Evolutionary conservation across 2,797 vertebrate species (phyloP), one percentile per base, ranked within the genome.

Genomic region (Syndactyla subalaris): DNA sequence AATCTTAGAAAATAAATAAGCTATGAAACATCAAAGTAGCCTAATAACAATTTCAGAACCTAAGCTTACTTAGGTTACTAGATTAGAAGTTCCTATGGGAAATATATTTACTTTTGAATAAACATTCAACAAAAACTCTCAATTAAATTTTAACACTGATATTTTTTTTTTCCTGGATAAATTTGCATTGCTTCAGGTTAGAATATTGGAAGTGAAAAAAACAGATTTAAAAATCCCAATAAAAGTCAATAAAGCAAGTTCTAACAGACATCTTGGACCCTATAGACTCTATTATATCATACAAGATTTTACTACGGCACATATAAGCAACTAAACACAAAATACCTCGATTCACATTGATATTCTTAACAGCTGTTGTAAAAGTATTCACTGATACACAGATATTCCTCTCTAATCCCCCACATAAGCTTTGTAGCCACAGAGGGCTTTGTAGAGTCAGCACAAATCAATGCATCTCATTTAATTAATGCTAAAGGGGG

Each of bases 401-500:
- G 76, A 94, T 89, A 92, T 46, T 84, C 68, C 63, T 86, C 62
- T 83, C 51, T 96, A 95, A 95, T 97, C 94, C 76, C 58, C 65
- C 8, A 24, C 79, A 86, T 94, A 95, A 97, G 84, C 94, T 96
- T 65, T 91, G 59, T 66, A 95, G 95, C 85, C 91, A 94, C 74
- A 83, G 71, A 97, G 41, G 70, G 81, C 84, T 97, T 89, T 91
- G 82, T 95, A 80, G 78, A 97, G 81, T 96, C 89, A 95, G 95
- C 91, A 93, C 79, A 95, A 97, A 96, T 97, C 88, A 96, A 92
- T 97, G 92, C 87, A 92, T 95, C 85, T 95, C 95, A 95, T 95
- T 97, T 97, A 97, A 97, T 96, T 96, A 96, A 96, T 92, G 92
- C 96, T 97, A 97, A 95, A 92, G 88, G 92, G 93, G 67, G 87